Conservation (phyloP, 2,113 vertebrate species). For the Xerus inauris region DNA sequence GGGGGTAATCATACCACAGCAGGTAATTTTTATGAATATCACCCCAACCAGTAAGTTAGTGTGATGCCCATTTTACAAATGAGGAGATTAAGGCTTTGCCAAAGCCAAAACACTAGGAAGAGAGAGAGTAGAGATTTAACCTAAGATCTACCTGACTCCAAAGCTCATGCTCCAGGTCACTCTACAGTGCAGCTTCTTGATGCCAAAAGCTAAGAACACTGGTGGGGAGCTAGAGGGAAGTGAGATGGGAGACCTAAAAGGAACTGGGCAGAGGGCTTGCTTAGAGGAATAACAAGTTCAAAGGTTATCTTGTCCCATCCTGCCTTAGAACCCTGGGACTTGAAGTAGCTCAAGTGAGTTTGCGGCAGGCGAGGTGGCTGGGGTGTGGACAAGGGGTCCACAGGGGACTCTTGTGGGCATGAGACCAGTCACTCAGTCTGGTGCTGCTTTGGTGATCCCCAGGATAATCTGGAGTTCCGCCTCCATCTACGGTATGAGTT, state of each 20-base stretch:
- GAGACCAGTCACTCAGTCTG: neutral
- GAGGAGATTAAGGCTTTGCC: neutral
- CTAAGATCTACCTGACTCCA: neutral
- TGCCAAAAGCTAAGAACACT: neutral
- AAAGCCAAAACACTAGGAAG: neutral
- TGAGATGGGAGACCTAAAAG: neutral
- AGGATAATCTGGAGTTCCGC: constrained; percentile 98
- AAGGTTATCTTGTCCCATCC: rapidly evolving
- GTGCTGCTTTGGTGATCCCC: constrained; percentile 41
- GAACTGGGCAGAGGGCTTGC: neutral
- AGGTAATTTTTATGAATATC: neutral
- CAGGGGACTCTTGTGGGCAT: neutral
- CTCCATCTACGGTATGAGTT: constrained; percentile 98
- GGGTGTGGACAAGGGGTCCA: neutral
- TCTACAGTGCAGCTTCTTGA: neutral
- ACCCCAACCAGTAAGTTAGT: neutral
- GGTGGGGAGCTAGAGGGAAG: neutral
- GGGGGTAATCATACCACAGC: neutral
- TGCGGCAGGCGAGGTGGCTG: neutral
- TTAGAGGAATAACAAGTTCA: neutral
- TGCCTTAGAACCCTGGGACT: neutral
- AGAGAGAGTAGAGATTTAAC: neutral
- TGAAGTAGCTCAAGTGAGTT: neutral
- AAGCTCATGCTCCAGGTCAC: neutral
- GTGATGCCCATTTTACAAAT: neutral